Conservation (phyloP, 30 jellyfish, hydroid and myxozoan species). For the Cassiopea xamachana region DNA sequence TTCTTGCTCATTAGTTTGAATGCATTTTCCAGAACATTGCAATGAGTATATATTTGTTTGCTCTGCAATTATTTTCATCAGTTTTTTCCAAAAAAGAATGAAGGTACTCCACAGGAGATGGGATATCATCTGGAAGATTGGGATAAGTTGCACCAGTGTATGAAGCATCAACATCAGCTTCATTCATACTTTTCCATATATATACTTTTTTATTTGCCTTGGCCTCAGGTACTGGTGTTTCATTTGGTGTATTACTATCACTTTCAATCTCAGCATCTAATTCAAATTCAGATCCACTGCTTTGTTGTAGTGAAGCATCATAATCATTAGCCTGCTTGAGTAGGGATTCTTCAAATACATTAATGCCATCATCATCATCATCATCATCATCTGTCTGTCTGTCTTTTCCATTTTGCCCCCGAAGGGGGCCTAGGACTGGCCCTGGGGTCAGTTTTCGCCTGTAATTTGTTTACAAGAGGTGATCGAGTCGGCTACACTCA, state of each 20-base stretch:
- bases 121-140: slow-evolving; percentile 29
- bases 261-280: slow-evolving; percentile 10
- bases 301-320: no score
- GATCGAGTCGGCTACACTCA: no score
- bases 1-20: background rate
- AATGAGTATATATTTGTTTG: background rate
- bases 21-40: background rate
- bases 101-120: slow-evolving; percentile 20
- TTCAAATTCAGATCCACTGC: slow-evolving; percentile 28
- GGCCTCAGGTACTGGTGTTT: background rate
- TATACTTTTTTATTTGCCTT: background rate
- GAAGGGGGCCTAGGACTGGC: no score
- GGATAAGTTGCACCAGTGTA: background rate
- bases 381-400: no score
- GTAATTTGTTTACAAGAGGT: no score
- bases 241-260: background rate
- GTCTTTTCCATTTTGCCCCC: no score
- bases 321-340: no score
- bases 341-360: no score
- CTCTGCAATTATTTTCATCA: no score
- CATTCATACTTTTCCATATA: no score
- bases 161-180: background rate
- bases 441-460: no score
- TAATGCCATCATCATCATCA: no score
- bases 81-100: slow-evolving; percentile 41